Conservation (phyloP, 2,797 vertebrate species). For the Acestrorhynchus altus region DNA sequence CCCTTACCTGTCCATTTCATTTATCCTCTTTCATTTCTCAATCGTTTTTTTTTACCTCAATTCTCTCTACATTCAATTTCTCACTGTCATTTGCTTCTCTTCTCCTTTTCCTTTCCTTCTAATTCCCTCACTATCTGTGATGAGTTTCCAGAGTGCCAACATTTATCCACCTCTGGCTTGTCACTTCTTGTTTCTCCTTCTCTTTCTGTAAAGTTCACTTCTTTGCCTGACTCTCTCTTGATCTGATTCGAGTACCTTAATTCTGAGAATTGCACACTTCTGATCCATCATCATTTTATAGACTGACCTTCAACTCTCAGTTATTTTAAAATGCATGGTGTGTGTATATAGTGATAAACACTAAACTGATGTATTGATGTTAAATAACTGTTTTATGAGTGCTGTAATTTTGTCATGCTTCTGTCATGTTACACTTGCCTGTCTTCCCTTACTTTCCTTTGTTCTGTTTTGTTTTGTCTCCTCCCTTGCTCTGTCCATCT, state of each 20-base stretch:
- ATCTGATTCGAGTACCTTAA: neutral
- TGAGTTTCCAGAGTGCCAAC: neutral
- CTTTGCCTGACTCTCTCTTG: neutral
- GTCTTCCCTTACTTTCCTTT: too few relatives aligned
- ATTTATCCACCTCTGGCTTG: neutral
- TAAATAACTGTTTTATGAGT: too few relatives aligned
- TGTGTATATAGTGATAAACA: too few relatives aligned
- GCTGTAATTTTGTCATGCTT: too few relatives aligned
- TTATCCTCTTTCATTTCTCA: neutral
- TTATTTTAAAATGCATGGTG: too few relatives aligned
- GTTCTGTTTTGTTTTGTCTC: too few relatives aligned
- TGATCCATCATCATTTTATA: too few relatives aligned
- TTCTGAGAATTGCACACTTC: too few relatives aligned
- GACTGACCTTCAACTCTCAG: too few relatives aligned
- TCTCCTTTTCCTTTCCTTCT: neutral
- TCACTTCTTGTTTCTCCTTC: neutral
- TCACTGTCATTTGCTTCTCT: neutral
- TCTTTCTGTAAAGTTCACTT: neutral
- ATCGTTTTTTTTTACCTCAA: neutral
- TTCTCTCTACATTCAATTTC: neutral
- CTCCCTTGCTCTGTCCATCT: too few relatives aligned
- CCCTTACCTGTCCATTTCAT: neutral
- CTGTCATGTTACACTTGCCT: too few relatives aligned
- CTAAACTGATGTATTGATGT: too few relatives aligned
- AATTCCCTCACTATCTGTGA: neutral